A percentile compares a stretch with the other conserved stretches of the same genome.
These are phyloP conservation scores for Solenopsis invicta DNA, from an alignment of 1,140 invertebrate species.

Conservation along the genomic window DNA sequence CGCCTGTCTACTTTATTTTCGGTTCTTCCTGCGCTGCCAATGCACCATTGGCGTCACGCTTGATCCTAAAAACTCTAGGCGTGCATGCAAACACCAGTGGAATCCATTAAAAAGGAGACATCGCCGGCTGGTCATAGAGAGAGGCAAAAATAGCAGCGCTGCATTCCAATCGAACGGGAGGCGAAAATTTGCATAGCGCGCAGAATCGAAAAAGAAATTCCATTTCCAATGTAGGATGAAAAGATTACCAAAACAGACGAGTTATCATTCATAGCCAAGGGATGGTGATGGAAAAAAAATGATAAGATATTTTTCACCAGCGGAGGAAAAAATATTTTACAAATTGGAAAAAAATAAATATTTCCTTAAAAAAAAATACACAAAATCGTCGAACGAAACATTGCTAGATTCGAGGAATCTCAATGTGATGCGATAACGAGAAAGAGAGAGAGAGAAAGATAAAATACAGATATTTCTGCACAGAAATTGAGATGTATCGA, in stretches of 20 bases:
- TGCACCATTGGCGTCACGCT: conserved; percentile 75
- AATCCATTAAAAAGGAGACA: conserved; percentile 37
- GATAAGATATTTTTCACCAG: background rate
- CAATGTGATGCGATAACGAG: background rate
- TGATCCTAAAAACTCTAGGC: conserved; percentile 65
- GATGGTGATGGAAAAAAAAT: background rate
- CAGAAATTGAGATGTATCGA: background rate
- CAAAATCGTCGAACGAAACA: background rate
- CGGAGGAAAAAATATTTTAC: background rate
- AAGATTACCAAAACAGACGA: background rate
- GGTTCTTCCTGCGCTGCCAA: conserved; percentile 77
- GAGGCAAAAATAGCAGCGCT: conserved; percentile 30
- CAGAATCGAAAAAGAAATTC: background rate
- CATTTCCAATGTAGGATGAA: background rate
- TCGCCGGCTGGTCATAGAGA: conserved; percentile 16
- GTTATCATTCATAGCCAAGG: background rate
- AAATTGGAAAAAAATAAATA: background rate
- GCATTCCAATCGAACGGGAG: conserved; percentile 28
- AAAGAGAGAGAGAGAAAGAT: conserved; percentile 8
- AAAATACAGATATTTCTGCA: background rate
- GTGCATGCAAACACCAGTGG: conserved; percentile 53
- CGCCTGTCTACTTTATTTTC: conserved; percentile 82
- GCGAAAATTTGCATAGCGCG: background rate
- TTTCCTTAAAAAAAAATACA: conserved; percentile 5
- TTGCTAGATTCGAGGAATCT: background rate